Conservation (phyloP, 2,797 vertebrate genomes). For the Anniella stebbinsi region DNA sequence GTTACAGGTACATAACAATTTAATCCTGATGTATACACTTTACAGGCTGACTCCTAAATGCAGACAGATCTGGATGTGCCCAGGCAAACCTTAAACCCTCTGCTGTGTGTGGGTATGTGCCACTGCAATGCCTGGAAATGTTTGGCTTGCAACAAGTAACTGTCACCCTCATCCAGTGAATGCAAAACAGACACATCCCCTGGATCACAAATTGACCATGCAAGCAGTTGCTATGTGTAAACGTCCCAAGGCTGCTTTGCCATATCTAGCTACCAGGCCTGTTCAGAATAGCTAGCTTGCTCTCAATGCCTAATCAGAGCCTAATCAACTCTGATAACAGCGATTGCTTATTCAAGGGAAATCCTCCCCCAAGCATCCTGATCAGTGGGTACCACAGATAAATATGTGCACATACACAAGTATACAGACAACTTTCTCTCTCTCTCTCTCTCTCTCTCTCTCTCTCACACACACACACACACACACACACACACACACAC, state of each 20-base stretch:
- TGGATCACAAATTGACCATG: not conserved
- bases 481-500: not conserved
- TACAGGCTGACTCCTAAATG: not conserved
- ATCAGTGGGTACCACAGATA: not conserved
- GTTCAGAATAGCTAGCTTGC: not conserved
- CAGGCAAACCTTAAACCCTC: not conserved
- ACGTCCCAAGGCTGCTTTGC: not conserved
- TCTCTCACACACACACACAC: not conserved
- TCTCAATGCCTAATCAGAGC: not conserved
- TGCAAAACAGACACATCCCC: not conserved
- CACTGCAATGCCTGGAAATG: not conserved
- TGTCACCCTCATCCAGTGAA: not conserved
- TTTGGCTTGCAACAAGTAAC: not conserved
- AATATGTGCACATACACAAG: not conserved
- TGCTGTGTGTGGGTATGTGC: not conserved
- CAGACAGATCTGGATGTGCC: not conserved
- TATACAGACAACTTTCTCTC: too few relatives aligned
- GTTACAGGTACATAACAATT: constrained; percentile 13
- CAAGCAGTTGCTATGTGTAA: not conserved
- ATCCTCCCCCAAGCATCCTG: not conserved
- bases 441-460: too few relatives aligned
- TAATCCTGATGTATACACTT: constrained; percentile 13
- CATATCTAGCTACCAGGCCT: not conserved
- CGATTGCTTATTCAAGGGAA: too few relatives aligned
- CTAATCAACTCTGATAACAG: not conserved